A percentile compares a stretch with the other conserved stretches of the same genome.
Evolutionary conservation across 1,140 invertebrate species (phyloP).

Genomic region (Drosophila sp.): DNA sequence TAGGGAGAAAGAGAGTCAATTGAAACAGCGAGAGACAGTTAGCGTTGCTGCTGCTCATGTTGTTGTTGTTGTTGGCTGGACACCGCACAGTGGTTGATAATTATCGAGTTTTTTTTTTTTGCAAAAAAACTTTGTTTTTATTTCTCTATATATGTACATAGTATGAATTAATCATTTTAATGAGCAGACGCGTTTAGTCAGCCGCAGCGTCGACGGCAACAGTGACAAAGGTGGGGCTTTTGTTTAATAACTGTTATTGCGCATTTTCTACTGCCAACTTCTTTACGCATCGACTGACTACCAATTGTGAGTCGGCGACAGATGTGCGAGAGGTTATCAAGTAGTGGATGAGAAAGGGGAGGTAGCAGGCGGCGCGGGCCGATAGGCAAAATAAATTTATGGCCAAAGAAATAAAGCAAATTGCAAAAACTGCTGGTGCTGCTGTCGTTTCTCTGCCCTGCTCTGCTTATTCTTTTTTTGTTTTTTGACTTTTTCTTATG

Average conservation of each 20-base stretch:
- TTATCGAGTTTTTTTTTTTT: conserved; percentile 58
- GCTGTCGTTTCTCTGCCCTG: conserved; percentile 15
- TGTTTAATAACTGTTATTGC: conserved; percentile 75
- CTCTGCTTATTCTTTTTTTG: conserved; percentile 31
- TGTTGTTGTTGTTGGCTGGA: conserved; percentile 32
- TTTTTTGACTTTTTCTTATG: conserved; percentile 37
- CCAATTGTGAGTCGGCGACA: conserved; percentile 35
- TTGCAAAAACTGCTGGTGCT: conserved; percentile 23
- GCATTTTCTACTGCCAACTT: conserved; percentile 45
- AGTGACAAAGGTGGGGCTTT: conserved; percentile 34
- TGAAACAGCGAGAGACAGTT: conserved; percentile 58
- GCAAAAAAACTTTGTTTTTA: conserved; percentile 46
- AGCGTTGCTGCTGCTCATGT: conserved; percentile 6
- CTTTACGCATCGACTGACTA: conserved; percentile 54
- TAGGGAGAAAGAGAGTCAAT: conserved; percentile 43
- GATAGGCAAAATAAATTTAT: conserved; percentile 47
- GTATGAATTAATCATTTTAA: conserved; percentile 71
- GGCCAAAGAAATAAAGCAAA: conserved; percentile 46
- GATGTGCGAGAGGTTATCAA: conserved; percentile 61
- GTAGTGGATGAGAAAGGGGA: background rate
- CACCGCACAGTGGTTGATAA: conserved; percentile 70
- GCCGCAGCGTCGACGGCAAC: conserved; percentile 16
- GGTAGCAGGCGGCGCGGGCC: no score
- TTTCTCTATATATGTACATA: conserved; percentile 28
- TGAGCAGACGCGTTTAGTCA: conserved; percentile 67